A percentile compares a stretch with the other conserved stretches of the same genome.
phyloP scores from a whole-genome alignment of 1,140 invertebrate species.

The Bombus waltoni region DNA sequence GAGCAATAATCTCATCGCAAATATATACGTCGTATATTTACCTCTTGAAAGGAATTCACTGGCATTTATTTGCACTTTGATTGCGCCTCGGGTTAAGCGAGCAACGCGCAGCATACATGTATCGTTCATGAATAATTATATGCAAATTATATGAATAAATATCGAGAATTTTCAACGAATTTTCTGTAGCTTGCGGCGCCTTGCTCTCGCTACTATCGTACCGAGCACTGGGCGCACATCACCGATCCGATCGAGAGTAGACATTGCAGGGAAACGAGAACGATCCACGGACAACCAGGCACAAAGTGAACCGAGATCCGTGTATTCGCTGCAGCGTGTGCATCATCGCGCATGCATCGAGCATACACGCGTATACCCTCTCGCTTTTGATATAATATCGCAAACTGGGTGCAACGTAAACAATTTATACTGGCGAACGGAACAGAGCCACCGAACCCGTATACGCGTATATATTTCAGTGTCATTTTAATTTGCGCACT shows the following conservation, averaged over 20 bases:
- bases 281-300: conserved; percentile 14
- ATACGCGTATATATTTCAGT: conserved; percentile 78
- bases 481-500: conserved; percentile 81
- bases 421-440: conserved; percentile 74
- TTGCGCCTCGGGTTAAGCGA: conserved; percentile 15
- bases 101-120: neutral
- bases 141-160: conserved; percentile 80
- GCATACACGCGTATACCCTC: conserved; percentile 26
- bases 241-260: conserved; percentile 63
- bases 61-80: conserved; percentile 34
- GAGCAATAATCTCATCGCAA: neutral
- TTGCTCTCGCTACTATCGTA: conserved; percentile 39
- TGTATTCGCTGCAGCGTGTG: conserved; percentile 23
- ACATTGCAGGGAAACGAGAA: conserved; percentile 51
- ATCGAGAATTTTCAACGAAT: conserved; percentile 77
- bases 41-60: conserved; percentile 9
- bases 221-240: neutral
- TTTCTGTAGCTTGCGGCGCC: conserved; percentile 65
- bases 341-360: conserved; percentile 46
- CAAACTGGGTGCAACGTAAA: conserved; percentile 73
- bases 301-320: conserved; percentile 44
- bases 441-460: conserved; percentile 30
- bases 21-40: neutral
- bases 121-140: conserved; percentile 73
- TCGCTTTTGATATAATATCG: conserved; percentile 73